phyloP scores from a whole-genome alignment of 2,888 invertebrate genomes.

The Clepsis dumicolana region DNA sequence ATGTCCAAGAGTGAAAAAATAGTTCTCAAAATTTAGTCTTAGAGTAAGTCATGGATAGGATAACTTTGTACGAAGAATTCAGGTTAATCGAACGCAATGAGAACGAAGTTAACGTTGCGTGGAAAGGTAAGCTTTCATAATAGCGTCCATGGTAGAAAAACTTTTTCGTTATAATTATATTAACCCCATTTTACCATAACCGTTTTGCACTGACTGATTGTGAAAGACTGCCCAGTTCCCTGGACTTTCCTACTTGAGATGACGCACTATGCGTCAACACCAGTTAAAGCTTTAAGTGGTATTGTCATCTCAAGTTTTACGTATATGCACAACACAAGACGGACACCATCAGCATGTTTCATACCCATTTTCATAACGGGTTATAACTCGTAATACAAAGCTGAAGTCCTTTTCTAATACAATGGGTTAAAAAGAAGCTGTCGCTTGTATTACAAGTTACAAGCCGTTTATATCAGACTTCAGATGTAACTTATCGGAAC shows the following conservation, averaged over 20 bases:
- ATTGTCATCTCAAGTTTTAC: conserved; percentile 1
- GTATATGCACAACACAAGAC: not conserved
- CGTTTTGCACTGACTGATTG: conserved; percentile 4
- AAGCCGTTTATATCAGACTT: too few species aligned
- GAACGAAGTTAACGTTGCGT: conserved; percentile 66
- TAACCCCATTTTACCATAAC: conserved; percentile 3
- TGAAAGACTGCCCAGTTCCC: conserved; percentile 8
- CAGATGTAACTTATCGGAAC: not conserved
- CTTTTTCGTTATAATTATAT: not conserved
- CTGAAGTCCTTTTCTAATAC: too few species aligned
- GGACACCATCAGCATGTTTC: too few species aligned
- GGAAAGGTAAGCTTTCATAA: conserved; percentile 67
- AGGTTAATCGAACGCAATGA: conserved; percentile 72
- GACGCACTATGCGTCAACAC: conserved; percentile 1
- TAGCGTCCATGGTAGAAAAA: conserved; percentile 8
- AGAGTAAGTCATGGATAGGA: conserved; percentile 51
- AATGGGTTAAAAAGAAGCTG: too few species aligned
- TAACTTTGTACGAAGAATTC: conserved; percentile 63
- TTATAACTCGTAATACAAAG: too few species aligned
- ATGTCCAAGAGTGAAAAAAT: not conserved
- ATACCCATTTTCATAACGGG: too few species aligned
- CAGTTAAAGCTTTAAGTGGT: too few species aligned
- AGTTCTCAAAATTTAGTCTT: not conserved
- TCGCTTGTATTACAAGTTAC: too few species aligned
- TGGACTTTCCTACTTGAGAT: too few species aligned